A percentile compares a stretch with the other conserved stretches of the same genome.
These are phyloP conservation scores for Leptinotarsa juncta DNA, from an alignment of 2,888 invertebrate species.

Conservation along the genomic window DNA sequence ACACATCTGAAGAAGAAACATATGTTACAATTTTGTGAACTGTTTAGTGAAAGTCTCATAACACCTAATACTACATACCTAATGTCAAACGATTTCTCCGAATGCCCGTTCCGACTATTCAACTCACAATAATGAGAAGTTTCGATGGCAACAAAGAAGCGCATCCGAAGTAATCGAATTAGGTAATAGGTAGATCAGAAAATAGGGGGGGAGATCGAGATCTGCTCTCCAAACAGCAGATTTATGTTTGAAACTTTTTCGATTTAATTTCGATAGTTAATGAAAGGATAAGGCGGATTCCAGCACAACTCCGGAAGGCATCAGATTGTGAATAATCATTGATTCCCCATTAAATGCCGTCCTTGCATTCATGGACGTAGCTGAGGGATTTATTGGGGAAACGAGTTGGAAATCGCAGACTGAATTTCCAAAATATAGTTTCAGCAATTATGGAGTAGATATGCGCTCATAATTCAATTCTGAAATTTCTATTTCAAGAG, in stretches of 20 bases:
- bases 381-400: neutral
- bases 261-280: slow-evolving; percentile 59
- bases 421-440: neutral
- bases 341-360: slow-evolving; percentile 60
- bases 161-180: slow-evolving; percentile 28
- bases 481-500: too few species aligned
- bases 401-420: neutral
- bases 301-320: slow-evolving; percentile 44
- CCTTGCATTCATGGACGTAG: slow-evolving; percentile 44
- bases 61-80: neutral
- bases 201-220: slow-evolving; percentile 36
- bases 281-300: slow-evolving; percentile 50
- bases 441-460: too few species aligned
- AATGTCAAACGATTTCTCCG: neutral
- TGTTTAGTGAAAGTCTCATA: too few species aligned
- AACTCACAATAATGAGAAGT: slow-evolving; percentile 8
- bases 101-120: slow-evolving; percentile 7
- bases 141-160: slow-evolving; percentile 10
- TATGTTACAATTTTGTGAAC: too few species aligned
- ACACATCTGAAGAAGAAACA: too few species aligned
- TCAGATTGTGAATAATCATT: slow-evolving; percentile 62
- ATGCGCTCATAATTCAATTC: too few species aligned
- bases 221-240: slow-evolving; percentile 52
- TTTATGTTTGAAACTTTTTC: slow-evolving; percentile 59
- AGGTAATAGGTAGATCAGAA: slow-evolving; percentile 29